Percentiles rank a stretch among this genome's conserved stretches.
These are phyloP conservation scores for Lithobius niger DNA, from an alignment of 1,140 invertebrate genomes.

Conservation along the genomic window DNA sequence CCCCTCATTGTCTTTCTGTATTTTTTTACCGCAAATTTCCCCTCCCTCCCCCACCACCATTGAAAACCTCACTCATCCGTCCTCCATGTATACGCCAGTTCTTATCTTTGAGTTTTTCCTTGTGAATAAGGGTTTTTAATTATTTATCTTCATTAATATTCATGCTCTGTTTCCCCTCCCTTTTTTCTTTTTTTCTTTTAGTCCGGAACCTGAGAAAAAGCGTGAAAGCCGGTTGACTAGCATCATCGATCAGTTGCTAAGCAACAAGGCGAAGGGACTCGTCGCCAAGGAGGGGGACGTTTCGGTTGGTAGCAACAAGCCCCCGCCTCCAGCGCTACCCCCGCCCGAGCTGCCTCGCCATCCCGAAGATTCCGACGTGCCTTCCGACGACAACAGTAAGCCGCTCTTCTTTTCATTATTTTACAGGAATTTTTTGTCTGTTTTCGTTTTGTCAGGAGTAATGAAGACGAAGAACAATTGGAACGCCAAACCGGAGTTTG, in stretches of 20 bases:
- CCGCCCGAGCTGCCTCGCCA: not conserved
- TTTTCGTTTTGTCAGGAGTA: too few relatives aligned
- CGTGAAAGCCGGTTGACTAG: slow-evolving; percentile 15
- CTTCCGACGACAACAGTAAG: slow-evolving; percentile 6
- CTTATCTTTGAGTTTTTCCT: not conserved
- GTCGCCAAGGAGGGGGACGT: not conserved
- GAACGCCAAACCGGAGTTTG: too few relatives aligned
- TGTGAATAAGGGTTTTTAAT: not conserved
- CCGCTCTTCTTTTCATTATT: not conserved
- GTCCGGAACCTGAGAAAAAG: slow-evolving; percentile 14
- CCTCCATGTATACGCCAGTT: too few relatives aligned
- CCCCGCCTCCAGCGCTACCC: not conserved
- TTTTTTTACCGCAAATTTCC: too few relatives aligned
- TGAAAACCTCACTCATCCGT: too few relatives aligned
- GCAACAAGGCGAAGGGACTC: slow-evolving; percentile 12
- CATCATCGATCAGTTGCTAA: slow-evolving; percentile 17
- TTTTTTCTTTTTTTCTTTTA: slow-evolving; percentile 4
- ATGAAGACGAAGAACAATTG: too few relatives aligned
- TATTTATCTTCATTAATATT: not conserved
- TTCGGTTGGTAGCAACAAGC: too few relatives aligned
- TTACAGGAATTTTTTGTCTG: too few relatives aligned
- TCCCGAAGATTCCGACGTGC: not conserved
- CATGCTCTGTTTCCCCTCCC: not conserved
- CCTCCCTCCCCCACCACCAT: too few relatives aligned
- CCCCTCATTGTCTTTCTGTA: too few relatives aligned